A percentile compares a stretch with the other conserved stretches of the same genome.
phyloP scores from a whole-genome alignment of 2,113 vertebrate genomes.

The Anthoscopus minutus region DNA sequence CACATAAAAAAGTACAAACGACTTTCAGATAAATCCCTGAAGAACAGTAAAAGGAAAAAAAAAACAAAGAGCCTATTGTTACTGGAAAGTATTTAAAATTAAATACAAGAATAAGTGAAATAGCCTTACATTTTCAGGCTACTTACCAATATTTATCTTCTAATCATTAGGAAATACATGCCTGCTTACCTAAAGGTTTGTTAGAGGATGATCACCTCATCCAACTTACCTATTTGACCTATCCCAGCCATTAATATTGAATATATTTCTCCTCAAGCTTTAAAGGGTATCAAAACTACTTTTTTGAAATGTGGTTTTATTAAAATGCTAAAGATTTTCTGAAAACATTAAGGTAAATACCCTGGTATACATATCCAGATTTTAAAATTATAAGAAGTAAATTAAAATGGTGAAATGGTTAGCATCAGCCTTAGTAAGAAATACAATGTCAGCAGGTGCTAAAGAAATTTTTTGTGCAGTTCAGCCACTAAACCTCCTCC shows the following conservation, averaged over 20 bases:
- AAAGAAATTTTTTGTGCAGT: not conserved
- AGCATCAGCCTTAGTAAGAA: not conserved
- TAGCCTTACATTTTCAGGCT: not conserved
- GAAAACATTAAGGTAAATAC: not conserved
- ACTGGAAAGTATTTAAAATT: not conserved
- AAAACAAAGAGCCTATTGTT: not conserved
- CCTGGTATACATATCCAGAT: not conserved
- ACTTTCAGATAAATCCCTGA: not conserved
- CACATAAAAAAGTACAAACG: not conserved
- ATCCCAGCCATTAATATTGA: not conserved
- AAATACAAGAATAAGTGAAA: not conserved
- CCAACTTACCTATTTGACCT: not conserved
- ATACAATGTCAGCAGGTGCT: not conserved
- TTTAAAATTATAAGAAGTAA: not conserved
- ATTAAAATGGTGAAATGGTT: not conserved
- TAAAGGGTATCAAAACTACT: not conserved
- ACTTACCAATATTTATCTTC: not conserved
- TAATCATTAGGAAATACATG: not conserved
- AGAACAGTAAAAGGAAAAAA: not conserved
- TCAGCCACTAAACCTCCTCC: not conserved
- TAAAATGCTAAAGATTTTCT: not conserved
- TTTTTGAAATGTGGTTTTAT: not conserved
- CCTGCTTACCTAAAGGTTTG: not conserved
- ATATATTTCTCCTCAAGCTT: not conserved
- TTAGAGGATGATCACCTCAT: not conserved